Evolutionary conservation across 2,797 vertebrate species (phyloP).

Genomic region (Holocentrus rufus): DNA sequence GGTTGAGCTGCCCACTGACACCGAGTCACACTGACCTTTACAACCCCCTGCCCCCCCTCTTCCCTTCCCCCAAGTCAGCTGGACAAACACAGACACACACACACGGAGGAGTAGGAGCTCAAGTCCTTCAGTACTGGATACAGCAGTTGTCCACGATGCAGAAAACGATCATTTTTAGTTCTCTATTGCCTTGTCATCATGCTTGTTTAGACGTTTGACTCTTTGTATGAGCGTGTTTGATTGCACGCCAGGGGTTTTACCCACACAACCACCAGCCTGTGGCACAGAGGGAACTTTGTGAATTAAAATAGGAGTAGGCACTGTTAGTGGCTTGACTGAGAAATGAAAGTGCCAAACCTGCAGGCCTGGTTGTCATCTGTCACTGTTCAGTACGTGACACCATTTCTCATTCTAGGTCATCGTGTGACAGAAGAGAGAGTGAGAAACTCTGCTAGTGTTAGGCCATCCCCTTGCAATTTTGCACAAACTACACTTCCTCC

Average conservation of each 20-base stretch:
- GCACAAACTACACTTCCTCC: neutral
- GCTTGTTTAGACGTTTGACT: too few species aligned
- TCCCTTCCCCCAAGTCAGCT: slow-evolving; percentile 45
- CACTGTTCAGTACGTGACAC: neutral
- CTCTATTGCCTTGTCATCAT: too few species aligned
- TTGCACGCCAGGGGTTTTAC: neutral
- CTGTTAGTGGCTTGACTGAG: neutral
- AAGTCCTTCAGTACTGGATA: neutral
- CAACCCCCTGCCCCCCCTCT: slow-evolving; percentile 6
- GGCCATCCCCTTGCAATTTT: too few species aligned
- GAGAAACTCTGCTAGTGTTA: too few species aligned
- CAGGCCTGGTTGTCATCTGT: neutral
- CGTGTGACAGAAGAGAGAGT: too few species aligned
- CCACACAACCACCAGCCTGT: too few species aligned
- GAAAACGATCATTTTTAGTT: neutral
- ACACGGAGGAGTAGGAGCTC: too few species aligned
- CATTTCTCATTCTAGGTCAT: neutral
- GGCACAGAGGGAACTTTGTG: too few species aligned
- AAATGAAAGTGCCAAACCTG: neutral
- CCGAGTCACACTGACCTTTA: slow-evolving; percentile 63
- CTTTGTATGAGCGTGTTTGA: neutral
- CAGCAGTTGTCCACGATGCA: neutral
- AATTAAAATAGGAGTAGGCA: neutral
- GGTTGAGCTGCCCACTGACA: slow-evolving; percentile 59
- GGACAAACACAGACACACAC: slow-evolving; percentile 55